Base-by-base conservation (phyloP, 2,888 invertebrate species). In the Gortyna flavago region DNA sequence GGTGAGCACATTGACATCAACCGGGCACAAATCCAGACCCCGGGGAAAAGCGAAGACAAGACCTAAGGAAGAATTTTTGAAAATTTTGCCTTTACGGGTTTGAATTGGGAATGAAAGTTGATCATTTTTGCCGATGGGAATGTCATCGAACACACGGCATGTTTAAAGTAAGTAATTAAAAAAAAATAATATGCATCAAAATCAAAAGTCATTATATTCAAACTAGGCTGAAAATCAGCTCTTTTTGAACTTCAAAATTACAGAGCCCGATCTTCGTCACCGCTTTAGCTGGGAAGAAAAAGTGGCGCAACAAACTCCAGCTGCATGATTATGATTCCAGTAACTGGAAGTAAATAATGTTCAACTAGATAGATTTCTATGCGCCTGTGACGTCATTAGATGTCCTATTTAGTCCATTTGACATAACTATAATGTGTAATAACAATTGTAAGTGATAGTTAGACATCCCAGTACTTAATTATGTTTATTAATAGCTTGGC, bases 381-480 rank as follows among this genome's bases (percentile, higher is more conserved):
- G 5, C 54, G 69, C 51, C 35, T 77, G 68, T 85, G 83, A 85
- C 80, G 83, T 80, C 7, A 67, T 65, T 71, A 59, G 13, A n/a
- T 82, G 80, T 64, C 59, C 77, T 68, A 83, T 75, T 85, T 83
- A 74, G 72, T 67, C n/a, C 25, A 68, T 75, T 77, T 66, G 38
- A 77, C 72, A 65, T 80, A 71, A 77, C 61, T 75, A 64, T 65
- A 75, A 66, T 77, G 68, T 75, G 44, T 62, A 69, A 54, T 66
- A 66, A 83, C 71, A 83, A 85, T 77, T 85, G 71, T 74, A 74
- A 75, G 66, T 69, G 83, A 80, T 83, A 83, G 83, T 80, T 77
- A 72, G 44, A 75, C 80, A 64, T 77, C 8, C 75, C 18, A 80
- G 75, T 77, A n/a, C n/a, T n/a, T n/a, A 75, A 85, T 83, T 77